Percentiles rank a stretch among this genome's conserved stretches.
Evolutionary conservation across 2,113 vertebrate genomes (phyloP).

Genomic region (Tamias sibiricus): DNA sequence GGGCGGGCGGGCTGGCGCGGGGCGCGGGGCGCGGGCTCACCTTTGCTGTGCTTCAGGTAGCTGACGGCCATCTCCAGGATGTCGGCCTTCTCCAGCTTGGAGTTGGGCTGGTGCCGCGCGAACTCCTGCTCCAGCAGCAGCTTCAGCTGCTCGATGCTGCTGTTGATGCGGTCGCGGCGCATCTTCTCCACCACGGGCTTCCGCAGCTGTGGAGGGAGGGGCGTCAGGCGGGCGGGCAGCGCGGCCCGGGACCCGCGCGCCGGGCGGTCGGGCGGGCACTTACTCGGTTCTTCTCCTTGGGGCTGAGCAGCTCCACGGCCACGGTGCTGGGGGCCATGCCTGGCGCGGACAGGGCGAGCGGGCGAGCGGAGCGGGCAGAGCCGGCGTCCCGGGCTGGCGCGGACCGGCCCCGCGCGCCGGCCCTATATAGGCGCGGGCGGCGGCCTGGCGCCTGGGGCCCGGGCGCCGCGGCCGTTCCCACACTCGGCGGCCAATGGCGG

Average conservation of each 20-base stretch:
- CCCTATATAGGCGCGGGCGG: slow-evolving; percentile 81
- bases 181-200: slow-evolving; percentile 91
- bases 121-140: slow-evolving; percentile 92
- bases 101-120: slow-evolving; percentile 90
- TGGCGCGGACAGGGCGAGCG: background rate
- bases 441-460: slow-evolving; percentile 85
- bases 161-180: slow-evolving; percentile 92
- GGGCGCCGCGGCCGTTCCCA: slow-evolving; percentile 87
- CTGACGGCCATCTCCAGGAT: slow-evolving; percentile 93
- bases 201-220: slow-evolving; percentile 85
- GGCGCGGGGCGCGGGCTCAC: slow-evolving; percentile 74
- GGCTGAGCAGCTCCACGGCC: slow-evolving; percentile 75
- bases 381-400: slow-evolving; percentile 54
- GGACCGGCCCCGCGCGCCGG: background rate
- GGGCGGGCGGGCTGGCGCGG: background rate
- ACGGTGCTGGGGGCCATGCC: slow-evolving; percentile 80
- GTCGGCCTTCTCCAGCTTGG: slow-evolving; percentile 93
- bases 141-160: slow-evolving; percentile 92
- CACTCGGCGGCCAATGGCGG: slow-evolving; percentile 88
- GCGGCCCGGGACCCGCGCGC: background rate
- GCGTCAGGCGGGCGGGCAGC: background rate
- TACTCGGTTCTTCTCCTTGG: slow-evolving; percentile 85
- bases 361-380: background rate
- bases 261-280: slow-evolving; percentile 71
- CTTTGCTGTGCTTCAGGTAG: slow-evolving; percentile 89